These are phyloP conservation scores for Nerophis lumbriciformis DNA, from an alignment of 2,113 vertebrate species.

Conservation along the genomic window DNA sequence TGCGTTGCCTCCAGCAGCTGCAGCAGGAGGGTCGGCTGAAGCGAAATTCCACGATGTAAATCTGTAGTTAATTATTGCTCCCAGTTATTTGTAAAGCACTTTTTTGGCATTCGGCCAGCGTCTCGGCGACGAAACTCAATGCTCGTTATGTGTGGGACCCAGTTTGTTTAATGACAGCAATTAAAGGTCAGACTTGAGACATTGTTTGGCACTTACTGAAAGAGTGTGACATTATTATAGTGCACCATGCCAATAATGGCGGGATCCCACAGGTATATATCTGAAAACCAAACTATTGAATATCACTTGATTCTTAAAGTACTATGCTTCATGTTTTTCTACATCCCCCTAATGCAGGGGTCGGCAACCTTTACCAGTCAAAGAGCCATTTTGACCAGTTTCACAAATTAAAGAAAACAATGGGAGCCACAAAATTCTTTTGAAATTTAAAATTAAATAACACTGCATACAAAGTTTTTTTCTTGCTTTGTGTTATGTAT, in stretches of 20 bases:
- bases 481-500: too few species aligned
- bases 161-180: neutral
- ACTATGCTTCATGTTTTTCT: neutral
- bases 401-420: too few species aligned
- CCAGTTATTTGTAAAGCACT: slow-evolving; percentile 65
- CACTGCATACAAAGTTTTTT: too few species aligned
- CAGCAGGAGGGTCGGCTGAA: slow-evolving; percentile 37
- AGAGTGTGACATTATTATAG: neutral
- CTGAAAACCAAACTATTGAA: neutral
- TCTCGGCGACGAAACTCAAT: slow-evolving; percentile 44
- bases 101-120: slow-evolving; percentile 63
- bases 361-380: too few species aligned
- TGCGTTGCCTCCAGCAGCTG: slow-evolving; percentile 30
- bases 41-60: slow-evolving; percentile 61
- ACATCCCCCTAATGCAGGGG: neutral
- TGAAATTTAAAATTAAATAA: too few species aligned
- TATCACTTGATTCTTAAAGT: neutral
- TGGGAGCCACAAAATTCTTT: too few species aligned
- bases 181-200: slow-evolving; percentile 1
- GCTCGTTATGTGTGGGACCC: slow-evolving; percentile 25
- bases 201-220: neutral
- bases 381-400: too few species aligned
- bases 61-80: slow-evolving; percentile 68
- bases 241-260: neutral
- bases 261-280: neutral